These are phyloP conservation scores for Hestina assimilis DNA, from an alignment of 1,140 invertebrate genomes.

Conservation along the genomic window DNA sequence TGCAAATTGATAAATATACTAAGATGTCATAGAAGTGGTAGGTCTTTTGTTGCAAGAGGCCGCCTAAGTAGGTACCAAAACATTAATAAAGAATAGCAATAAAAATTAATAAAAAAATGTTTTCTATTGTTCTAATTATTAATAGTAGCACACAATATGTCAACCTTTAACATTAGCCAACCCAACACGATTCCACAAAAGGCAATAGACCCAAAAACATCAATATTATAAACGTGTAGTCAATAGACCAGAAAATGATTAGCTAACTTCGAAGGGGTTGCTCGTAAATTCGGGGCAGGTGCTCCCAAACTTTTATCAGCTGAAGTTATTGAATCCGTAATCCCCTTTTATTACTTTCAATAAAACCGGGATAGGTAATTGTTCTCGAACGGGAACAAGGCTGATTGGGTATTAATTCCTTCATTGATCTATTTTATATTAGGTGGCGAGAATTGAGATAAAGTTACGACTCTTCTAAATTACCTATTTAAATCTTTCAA, in stretches of 20 bases:
- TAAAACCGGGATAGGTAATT: slow-evolving; percentile 56
- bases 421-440: slow-evolving; percentile 25
- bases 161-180: background rate
- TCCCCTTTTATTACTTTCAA: slow-evolving; percentile 68
- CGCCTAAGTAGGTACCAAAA: no score
- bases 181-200: background rate
- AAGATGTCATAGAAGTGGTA: no score
- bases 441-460: background rate
- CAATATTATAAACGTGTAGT: background rate
- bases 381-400: slow-evolving; percentile 43
- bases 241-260: slow-evolving; percentile 28
- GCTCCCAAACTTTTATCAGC: slow-evolving; percentile 59
- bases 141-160: background rate
- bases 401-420: slow-evolving; percentile 52
- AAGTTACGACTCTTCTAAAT: background rate
- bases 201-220: slow-evolving; percentile 8
- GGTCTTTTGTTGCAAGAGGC: no score
- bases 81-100: no score
- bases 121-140: background rate
- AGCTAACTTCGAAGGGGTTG: slow-evolving; percentile 52
- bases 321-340: slow-evolving; percentile 69
- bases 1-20: no score
- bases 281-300: slow-evolving; percentile 64
- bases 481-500: no score
- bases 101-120: no score